Percentiles rank a stretch among this genome's conserved stretches.
phyloP scores from a whole-genome alignment of 2,888 invertebrate species.

The Seladonia tumulorum region DNA sequence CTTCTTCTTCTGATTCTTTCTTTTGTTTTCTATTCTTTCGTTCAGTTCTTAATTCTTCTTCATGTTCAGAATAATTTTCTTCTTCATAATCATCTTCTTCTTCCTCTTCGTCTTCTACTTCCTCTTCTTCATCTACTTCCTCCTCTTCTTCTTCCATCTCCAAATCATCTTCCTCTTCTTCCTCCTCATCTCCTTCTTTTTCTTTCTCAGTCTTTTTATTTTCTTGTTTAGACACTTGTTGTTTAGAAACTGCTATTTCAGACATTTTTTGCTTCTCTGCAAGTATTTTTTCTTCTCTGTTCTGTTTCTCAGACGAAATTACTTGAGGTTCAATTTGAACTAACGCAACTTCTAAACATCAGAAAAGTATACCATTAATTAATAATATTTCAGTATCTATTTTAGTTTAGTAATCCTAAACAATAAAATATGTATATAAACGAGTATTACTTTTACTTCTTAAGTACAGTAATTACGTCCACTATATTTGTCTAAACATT shows the following conservation, averaged over 20 bases:
- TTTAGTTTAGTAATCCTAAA: background rate
- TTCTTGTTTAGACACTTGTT: conserved; percentile 58
- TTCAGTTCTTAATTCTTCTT: conserved; percentile 78
- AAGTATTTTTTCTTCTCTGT: conserved; percentile 68
- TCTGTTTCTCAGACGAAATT: conserved; percentile 61
- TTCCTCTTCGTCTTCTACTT: conserved; percentile 74
- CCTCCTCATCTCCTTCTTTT: conserved; percentile 58
- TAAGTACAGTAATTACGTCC: background rate
- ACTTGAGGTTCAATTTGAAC: conserved; percentile 46
- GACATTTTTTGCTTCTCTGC: conserved; percentile 58
- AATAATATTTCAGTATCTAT: conserved; percentile 13
- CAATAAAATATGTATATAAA: background rate
- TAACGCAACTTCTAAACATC: conserved; percentile 51
- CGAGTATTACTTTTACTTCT: background rate
- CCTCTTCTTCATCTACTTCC: conserved; percentile 44
- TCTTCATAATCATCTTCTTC: conserved; percentile 74
- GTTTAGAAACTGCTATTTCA: conserved; percentile 67
- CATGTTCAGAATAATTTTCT: conserved; percentile 70
- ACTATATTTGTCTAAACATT: conserved; percentile 1
- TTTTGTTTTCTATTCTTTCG: conserved; percentile 55
- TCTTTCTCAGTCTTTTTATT: conserved; percentile 65
- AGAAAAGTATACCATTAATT: conserved; percentile 36
- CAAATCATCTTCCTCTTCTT: conserved; percentile 56
- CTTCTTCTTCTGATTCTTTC: conserved; percentile 60
- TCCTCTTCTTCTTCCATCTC: conserved; percentile 55